A percentile compares a stretch with the other conserved stretches of the same genome.
These are phyloP conservation scores for Drosophila paramelanica DNA, from an alignment of 2,888 invertebrate species.

Conservation along the genomic window DNA sequence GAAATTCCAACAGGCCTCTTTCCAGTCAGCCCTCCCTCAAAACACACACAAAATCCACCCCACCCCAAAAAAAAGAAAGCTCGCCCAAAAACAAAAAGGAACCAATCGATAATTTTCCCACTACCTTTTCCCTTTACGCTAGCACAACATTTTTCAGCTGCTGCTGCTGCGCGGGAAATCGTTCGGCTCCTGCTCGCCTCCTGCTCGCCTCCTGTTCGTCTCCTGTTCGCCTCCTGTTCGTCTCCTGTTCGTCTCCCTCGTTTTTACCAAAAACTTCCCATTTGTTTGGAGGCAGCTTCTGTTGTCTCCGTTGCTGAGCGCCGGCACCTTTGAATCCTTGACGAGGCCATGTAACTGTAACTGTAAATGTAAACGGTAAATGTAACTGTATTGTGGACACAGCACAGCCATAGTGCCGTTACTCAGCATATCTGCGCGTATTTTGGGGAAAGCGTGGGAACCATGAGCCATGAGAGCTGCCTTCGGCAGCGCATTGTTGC, in stretches of 20 bases:
- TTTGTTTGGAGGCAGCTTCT: constrained; percentile 10
- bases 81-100: constrained; percentile 26
- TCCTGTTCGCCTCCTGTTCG: not conserved
- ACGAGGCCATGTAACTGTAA: constrained; percentile 60
- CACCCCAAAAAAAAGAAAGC: no score
- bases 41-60: no score
- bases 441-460: not conserved
- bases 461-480: constrained; percentile 1
- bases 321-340: constrained; percentile 57
- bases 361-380: constrained; percentile 32
- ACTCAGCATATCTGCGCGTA: not conserved
- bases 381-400: constrained; percentile 22
- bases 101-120: constrained; percentile 71
- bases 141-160: constrained; percentile 58
- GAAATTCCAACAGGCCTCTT: constrained; percentile 61
- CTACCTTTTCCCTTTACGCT: constrained; percentile 51
- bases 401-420: not conserved
- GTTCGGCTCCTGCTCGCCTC: constrained; percentile 14
- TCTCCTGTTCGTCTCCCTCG: not conserved
- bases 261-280: not conserved
- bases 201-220: not conserved
- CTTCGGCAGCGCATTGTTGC: constrained; percentile 25
- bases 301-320: constrained; percentile 54
- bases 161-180: constrained; percentile 48
- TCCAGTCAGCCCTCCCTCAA: constrained; percentile 33